These are phyloP conservation scores for Bergia puertoricense DNA, from an alignment of 92 coral and sea anemone genomes.

Conservation along the genomic window DNA sequence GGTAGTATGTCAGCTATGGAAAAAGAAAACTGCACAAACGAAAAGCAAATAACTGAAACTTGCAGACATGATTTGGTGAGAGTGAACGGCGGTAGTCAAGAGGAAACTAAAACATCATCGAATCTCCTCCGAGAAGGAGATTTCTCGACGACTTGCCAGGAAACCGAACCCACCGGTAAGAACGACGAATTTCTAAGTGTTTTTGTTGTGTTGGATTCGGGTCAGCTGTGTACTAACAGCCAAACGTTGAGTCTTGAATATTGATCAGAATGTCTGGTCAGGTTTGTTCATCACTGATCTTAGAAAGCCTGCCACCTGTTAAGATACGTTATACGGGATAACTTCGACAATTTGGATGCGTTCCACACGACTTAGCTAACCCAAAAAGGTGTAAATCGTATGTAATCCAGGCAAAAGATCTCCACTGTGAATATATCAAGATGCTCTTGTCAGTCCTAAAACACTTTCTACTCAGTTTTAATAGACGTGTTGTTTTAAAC, in stretches of 20 bases:
- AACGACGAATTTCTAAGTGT: background rate
- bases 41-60: background rate
- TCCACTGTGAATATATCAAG: background rate
- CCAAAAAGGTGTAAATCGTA: too few relatives aligned
- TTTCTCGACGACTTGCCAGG: background rate
- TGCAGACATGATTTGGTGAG: background rate
- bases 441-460: background rate
- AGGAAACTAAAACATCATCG: background rate
- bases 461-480: too few relatives aligned
- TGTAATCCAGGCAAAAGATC: background rate
- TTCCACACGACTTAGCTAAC: slow-evolving; percentile 11
- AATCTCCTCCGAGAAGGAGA: background rate
- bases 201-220: background rate
- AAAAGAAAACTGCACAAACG: background rate
- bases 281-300: slow-evolving; percentile 1
- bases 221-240: background rate
- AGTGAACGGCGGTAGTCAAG: background rate
- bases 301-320: slow-evolving; percentile 4
- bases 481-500: too few relatives aligned
- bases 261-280: background rate
- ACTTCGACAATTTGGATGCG: background rate
- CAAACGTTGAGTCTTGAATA: background rate
- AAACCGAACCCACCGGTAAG: background rate
- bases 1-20: slow-evolving; percentile 3
- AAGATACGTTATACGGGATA: background rate